phyloP scores from a whole-genome alignment of 2,888 invertebrate genomes.

The Tyria jacobaeae region DNA sequence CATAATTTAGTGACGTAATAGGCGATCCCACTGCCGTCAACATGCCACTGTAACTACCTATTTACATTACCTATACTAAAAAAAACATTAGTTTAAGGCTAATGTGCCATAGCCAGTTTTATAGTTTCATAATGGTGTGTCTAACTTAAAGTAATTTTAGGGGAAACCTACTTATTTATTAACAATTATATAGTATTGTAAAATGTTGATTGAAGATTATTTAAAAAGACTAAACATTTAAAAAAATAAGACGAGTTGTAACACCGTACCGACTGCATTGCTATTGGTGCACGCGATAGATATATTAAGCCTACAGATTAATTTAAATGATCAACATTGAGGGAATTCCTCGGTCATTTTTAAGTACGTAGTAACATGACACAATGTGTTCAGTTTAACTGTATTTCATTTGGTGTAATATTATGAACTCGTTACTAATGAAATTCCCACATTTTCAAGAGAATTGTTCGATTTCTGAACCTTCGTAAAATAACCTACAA shows the following conservation, averaged over 20 bases:
- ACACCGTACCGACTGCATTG: neutral
- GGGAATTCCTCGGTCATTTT: constrained; percentile 25
- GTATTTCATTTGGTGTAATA: constrained; percentile 39
- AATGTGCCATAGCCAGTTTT: no score
- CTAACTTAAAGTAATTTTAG: no score
- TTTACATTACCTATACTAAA: no score
- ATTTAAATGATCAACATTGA: constrained; percentile 9
- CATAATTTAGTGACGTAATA: no score
- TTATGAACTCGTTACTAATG: constrained; percentile 46
- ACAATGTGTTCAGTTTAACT: constrained; percentile 37
- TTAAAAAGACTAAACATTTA: neutral
- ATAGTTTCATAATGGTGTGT: no score
- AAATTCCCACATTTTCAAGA: constrained; percentile 33
- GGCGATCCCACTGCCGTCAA: no score
- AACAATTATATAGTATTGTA: no score
- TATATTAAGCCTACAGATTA: neutral
- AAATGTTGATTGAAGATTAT: no score
- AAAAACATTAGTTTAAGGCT: no score
- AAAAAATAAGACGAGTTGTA: neutral
- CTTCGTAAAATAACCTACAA: neutral
- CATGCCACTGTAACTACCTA: no score
- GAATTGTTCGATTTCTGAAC: constrained; percentile 33
- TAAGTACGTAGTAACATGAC: constrained; percentile 23
- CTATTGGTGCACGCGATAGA: neutral
- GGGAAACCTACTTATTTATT: no score